Evolutionary conservation across 2,888 invertebrate genomes (phyloP).

Genomic region (Phalera bucephala): DNA sequence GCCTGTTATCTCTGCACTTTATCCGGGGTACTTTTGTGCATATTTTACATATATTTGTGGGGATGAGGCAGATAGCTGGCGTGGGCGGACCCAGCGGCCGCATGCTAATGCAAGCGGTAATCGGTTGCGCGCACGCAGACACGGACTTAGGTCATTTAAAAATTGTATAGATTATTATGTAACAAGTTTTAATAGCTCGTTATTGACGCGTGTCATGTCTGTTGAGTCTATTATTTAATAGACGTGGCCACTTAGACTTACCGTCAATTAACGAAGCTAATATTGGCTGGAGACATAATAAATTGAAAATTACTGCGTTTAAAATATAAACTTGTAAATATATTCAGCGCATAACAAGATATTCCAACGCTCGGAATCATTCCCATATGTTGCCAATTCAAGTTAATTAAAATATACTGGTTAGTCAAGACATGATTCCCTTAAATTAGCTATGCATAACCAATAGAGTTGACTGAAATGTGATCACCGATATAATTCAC

Average conservation of each 20-base stretch:
- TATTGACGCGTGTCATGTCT: not conserved
- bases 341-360: not conserved
- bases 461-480: not conserved
- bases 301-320: no score
- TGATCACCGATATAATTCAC: not conserved
- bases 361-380: not conserved
- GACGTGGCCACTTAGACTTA: no score
- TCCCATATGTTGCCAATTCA: not conserved
- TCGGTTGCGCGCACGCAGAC: constrained; percentile 45
- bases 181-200: not conserved
- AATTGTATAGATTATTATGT: constrained; percentile 3
- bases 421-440: not conserved
- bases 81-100: constrained; percentile 67
- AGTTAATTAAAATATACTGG: not conserved
- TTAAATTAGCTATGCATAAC: not conserved
- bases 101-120: constrained; percentile 64
- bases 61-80: constrained; percentile 63
- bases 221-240: no score
- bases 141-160: constrained; percentile 46
- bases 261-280: no score
- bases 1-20: constrained; percentile 75
- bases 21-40: constrained; percentile 77
- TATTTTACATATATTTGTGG: constrained; percentile 77
- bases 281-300: no score
- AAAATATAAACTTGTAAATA: no score